A percentile compares a stretch with the other conserved stretches of the same genome.
Conservation (phyloP, 2,888 invertebrate genomes). For the Phalangium opilio region DNA sequence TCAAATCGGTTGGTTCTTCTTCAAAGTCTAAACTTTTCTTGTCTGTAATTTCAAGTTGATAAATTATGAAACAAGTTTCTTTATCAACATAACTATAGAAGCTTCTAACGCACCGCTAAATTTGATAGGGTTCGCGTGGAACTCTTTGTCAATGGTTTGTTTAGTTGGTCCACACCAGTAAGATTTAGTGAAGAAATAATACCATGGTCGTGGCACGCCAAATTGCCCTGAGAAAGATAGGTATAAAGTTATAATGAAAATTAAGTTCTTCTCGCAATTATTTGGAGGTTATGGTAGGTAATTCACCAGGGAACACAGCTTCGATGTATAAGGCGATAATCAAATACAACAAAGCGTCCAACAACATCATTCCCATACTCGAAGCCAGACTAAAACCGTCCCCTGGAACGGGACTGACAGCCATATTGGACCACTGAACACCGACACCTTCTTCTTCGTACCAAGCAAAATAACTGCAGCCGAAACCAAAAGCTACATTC, state of each 20-base stretch:
- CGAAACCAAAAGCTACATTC: slow-evolving; percentile 37
- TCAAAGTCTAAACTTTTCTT: slow-evolving; percentile 28
- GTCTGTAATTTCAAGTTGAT: not conserved
- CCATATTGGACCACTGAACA: slow-evolving; percentile 42
- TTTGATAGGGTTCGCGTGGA: too few species aligned
- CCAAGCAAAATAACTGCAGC: slow-evolving; percentile 35
- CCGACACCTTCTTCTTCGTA: slow-evolving; percentile 41
- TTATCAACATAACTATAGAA: too few species aligned
- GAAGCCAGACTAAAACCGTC: slow-evolving; percentile 43
- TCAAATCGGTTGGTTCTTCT: slow-evolving; percentile 33
- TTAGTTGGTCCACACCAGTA: slow-evolving; percentile 35
- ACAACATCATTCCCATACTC: slow-evolving; percentile 50
- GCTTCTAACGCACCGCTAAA: too few species aligned
- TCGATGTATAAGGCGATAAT: slow-evolving; percentile 45
- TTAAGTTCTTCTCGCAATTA: too few species aligned
- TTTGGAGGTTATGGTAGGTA: too few species aligned
- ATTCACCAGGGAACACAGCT: slow-evolving; percentile 41
- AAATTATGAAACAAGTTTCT: too few species aligned
- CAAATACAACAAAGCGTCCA: slow-evolving; percentile 44
- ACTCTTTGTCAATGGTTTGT: not conserved
- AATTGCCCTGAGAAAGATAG: slow-evolving; percentile 34
- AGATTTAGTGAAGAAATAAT: slow-evolving; percentile 37
- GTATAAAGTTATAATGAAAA: not conserved
- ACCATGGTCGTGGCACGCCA: slow-evolving; percentile 41
- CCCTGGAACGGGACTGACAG: slow-evolving; percentile 39